Conservation (phyloP, 2,113 vertebrate genomes). For the Oreotrochilus melanogaster region DNA sequence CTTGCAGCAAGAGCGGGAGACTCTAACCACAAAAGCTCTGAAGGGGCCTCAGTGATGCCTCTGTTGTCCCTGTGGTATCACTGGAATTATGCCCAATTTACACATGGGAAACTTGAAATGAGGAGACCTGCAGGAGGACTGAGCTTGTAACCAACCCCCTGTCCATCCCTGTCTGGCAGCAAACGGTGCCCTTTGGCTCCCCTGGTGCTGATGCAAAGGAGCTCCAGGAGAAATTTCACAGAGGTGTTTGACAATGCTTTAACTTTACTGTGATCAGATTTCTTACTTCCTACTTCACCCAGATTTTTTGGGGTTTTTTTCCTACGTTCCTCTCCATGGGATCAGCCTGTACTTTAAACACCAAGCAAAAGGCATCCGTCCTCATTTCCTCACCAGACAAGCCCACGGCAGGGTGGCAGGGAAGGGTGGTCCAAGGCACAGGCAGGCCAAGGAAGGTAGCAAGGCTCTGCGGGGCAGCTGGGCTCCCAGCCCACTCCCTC, state of each 20-base stretch:
- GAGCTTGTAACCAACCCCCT: fast-evolving
- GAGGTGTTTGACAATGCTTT: not conserved
- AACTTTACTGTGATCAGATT: not conserved
- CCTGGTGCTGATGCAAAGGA: fast-evolving
- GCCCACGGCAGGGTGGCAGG: not conserved
- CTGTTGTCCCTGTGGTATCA: not conserved
- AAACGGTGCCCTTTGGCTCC: not conserved
- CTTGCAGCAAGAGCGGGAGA: not conserved
- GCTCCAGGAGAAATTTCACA: not conserved
- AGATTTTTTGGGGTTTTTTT: no score
- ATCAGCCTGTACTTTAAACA: not conserved
- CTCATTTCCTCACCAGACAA: not conserved
- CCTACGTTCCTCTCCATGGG: not conserved
- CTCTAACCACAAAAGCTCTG: not conserved
- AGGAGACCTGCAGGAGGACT: not conserved
- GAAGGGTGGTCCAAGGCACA: not conserved
- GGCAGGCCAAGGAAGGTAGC: not conserved
- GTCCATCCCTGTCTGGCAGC: fast-evolving
- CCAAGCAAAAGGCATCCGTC: not conserved
- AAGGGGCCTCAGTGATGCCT: not conserved
- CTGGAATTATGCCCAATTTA: not conserved
- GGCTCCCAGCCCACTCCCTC: fast-evolving
- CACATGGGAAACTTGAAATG: not conserved
- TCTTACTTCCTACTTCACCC: not conserved
- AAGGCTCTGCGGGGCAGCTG: not conserved